Evolutionary conservation across 1,140 invertebrate species (phyloP).

Genomic region (Sinonovacula constricta): DNA sequence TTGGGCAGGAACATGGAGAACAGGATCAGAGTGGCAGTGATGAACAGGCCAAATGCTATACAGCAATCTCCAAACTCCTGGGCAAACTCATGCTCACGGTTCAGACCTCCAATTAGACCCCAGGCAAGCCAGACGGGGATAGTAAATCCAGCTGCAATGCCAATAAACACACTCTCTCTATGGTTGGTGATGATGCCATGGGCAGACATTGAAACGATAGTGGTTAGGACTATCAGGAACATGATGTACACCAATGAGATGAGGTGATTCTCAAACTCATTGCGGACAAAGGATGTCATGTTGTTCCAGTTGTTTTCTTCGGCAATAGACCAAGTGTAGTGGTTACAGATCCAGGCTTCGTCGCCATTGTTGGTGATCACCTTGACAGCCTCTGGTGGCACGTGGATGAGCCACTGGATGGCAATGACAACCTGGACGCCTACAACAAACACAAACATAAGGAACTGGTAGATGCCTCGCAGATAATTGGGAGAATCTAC

Average conservation of each 20-base stretch:
- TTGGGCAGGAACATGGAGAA: conserved; percentile 96
- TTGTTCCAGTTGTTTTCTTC: conserved; percentile 70
- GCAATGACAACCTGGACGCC: conserved; percentile 89
- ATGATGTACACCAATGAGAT: conserved; percentile 89
- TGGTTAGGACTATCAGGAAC: conserved; percentile 90
- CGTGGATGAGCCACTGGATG: conserved; percentile 85
- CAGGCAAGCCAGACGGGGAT: conserved; percentile 93
- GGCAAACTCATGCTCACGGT: conserved; percentile 79
- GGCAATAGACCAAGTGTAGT: conserved; percentile 67
- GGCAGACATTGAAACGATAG: conserved; percentile 87
- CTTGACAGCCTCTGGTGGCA: conserved; percentile 69
- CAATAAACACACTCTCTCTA: conserved; percentile 93
- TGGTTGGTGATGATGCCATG: conserved; percentile 94
- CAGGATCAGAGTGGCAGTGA: conserved; percentile 90
- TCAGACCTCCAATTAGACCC: conserved; percentile 85
- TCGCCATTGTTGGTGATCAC: conserved; percentile 64
- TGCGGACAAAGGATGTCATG: conserved; percentile 69
- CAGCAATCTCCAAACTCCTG: conserved; percentile 86
- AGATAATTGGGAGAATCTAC: conserved; percentile 92
- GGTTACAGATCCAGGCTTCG: conserved; percentile 70
- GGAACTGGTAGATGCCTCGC: conserved; percentile 93
- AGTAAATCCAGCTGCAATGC: conserved; percentile 86
- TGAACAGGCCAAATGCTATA: conserved; percentile 90
- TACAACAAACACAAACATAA: conserved; percentile 89
- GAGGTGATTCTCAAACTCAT: conserved; percentile 82